A percentile compares a stretch with the other conserved stretches of the same genome.
phyloP scores from a whole-genome alignment of 2,797 vertebrate species.

The Sebastes trivittatus region DNA sequence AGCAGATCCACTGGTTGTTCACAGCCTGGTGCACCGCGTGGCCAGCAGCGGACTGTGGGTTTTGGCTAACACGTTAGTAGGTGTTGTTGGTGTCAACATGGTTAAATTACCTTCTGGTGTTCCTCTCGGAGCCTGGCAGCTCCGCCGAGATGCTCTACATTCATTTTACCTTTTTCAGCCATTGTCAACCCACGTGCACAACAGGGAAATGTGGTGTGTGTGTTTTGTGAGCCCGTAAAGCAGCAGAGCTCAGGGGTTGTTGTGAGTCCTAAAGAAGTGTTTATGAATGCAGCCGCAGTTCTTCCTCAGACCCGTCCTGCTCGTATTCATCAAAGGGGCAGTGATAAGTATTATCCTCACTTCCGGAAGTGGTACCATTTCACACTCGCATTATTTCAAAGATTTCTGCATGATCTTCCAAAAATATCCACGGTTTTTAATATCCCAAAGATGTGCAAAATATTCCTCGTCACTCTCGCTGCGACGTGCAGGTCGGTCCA shows the following conservation, averaged over 20 bases:
- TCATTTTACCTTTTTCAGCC: conserved; percentile 66
- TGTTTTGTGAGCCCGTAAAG: conserved; percentile 39
- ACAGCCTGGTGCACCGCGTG: conserved; percentile 45
- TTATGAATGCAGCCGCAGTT: conserved; percentile 89
- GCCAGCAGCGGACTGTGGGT: background rate
- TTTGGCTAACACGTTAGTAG: conserved; percentile 11
- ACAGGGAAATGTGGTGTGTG: conserved; percentile 10
- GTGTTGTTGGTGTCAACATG: background rate
- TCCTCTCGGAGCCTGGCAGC: conserved; percentile 88
- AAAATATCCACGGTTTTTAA: conserved; percentile 66
- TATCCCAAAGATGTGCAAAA: conserved; percentile 53
- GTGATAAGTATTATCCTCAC: conserved; percentile 75
- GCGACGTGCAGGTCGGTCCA: conserved; percentile 62
- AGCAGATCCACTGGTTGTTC: background rate
- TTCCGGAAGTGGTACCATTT: conserved; percentile 86
- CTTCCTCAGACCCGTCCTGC: conserved; percentile 79
- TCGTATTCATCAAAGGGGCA: conserved; percentile 85
- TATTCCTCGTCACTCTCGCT: conserved; percentile 60
- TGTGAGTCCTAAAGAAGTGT: conserved; percentile 97
- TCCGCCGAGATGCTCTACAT: conserved; percentile 57
- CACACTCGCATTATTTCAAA: conserved; percentile 88
- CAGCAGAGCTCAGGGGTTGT: conserved; percentile 82
- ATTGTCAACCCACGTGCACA: conserved; percentile 68
- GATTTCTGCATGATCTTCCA: conserved; percentile 64
- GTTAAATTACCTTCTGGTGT: conserved; percentile 89